Base-by-base conservation (phyloP, 2,888 invertebrate species). In the Agapostemon virescens region DNA sequence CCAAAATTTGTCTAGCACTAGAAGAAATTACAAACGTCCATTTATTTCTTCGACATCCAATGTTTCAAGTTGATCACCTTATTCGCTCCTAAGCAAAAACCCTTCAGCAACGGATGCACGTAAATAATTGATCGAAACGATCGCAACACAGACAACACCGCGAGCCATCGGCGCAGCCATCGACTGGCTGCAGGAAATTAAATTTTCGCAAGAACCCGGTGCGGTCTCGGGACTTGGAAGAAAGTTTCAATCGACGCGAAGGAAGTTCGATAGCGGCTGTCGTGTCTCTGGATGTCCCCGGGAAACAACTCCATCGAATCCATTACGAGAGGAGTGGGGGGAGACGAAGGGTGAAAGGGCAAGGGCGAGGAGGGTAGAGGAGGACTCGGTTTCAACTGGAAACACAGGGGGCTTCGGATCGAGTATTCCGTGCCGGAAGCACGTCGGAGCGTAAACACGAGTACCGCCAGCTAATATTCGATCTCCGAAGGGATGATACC, bases 401-500 rank as follows among this genome's bases (percentile, higher is more conserved):
- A 49, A 49, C 49, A n/a, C 33, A 36, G 26, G 30, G 33, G n/a
- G 1, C 11, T 2, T 13, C n/a, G n/a, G 13, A 63, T 13, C 63
- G 63, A 20, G 36, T 63, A 36, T 30, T 20, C 36, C 9, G 23
- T 38, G 36, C 63, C 9, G 49, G 23, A 20, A 61, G 55, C 45
- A 69, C 58, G 30, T 63, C 40, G 15, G 68, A 49, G 38, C 69
- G 66, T 79, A 67, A 79, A 77, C 77, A 61, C 49, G 61, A 23
- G 15, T 26, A 69, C 49, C 61, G 38, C 45, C 42, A 49, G 42
- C 13, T 77, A 77, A 68, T 72, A 23, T 23, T 64, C 49, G 79
- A 68, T 67, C 11, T 26, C 3, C 6, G 42, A 15, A 45, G 52
- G 40, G 42, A 61, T 61, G 58, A 30, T n/a, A 6, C 26, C 42